These are phyloP conservation scores for Lathronympha strigana DNA, from an alignment of 2,888 invertebrate genomes.

Conservation along the genomic window DNA sequence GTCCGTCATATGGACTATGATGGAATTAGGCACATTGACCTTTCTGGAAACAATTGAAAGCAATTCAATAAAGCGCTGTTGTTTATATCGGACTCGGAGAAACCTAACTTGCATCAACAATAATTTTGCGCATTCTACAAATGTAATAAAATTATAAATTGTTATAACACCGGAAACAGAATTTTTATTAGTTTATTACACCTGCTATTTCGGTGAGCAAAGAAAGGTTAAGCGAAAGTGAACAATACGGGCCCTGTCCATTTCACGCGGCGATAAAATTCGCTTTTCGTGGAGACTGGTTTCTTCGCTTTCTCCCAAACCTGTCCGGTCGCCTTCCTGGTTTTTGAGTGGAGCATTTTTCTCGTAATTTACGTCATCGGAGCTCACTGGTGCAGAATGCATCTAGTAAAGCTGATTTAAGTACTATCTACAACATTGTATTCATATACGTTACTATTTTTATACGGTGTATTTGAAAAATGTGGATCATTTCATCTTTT, in stretches of 20 bases:
- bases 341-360: constrained; percentile 18
- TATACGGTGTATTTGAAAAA: too few species aligned
- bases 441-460: too few species aligned
- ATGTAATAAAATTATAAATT: constrained; percentile 1
- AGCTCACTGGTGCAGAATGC: not conserved
- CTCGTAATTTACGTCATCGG: constrained; percentile 10
- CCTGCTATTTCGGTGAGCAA: constrained; percentile 6
- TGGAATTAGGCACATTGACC: not conserved
- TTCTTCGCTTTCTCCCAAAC: constrained; percentile 58
- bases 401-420: not conserved
- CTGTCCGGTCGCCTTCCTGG: constrained; percentile 43
- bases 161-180: constrained; percentile 1
- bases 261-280: constrained; percentile 18
- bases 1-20: too few species aligned
- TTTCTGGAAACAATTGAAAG: not conserved
- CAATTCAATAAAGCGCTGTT: not conserved
- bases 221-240: constrained; percentile 30
- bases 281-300: constrained; percentile 33
- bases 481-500: too few species aligned
- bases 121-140: not conserved
- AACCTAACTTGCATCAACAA: constrained; percentile 8
- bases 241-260: constrained; percentile 3
- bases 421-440: too few species aligned
- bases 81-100: constrained; percentile 1
- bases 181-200: constrained; percentile 2